phyloP scores from a whole-genome alignment of 2,113 vertebrate genomes.

The Anguilla rostrata region DNA sequence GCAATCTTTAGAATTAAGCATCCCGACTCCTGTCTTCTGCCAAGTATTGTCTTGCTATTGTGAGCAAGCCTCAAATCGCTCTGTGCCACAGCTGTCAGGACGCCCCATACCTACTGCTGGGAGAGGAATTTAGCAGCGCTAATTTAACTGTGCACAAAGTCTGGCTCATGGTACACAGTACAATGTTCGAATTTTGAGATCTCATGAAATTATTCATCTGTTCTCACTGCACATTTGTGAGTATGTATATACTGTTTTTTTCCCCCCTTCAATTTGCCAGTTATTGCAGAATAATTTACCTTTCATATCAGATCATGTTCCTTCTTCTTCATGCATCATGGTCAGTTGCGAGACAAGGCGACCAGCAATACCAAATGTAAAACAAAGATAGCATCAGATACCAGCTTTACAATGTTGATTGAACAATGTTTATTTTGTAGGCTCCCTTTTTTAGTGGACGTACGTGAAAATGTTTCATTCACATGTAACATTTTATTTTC shows the following conservation, averaged over 20 bases:
- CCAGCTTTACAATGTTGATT: not conserved
- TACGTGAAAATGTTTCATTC: no score
- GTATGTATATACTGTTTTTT: not conserved
- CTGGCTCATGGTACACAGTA: not conserved
- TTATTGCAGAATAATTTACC: not conserved
- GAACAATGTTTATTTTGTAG: not conserved
- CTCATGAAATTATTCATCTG: not conserved
- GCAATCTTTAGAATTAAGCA: not conserved
- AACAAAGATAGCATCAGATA: slow-evolving; percentile 1
- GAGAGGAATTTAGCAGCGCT: not conserved
- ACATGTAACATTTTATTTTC: no score
- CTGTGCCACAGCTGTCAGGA: not conserved
- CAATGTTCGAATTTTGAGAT: not conserved
- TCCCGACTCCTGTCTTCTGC: not conserved
- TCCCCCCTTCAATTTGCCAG: not conserved
- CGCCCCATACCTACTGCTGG: not conserved
- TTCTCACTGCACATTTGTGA: not conserved
- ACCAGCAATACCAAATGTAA: not conserved
- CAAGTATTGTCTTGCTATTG: not conserved
- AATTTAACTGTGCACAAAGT: not conserved
- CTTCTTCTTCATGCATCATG: not conserved
- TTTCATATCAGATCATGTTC: not conserved
- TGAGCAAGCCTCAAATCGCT: not conserved
- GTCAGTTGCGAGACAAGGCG: not conserved
- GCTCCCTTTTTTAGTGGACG: not conserved